Base-by-base conservation (phyloP, 2,888 invertebrate genomes). In the Oxytorus armatus region DNA sequence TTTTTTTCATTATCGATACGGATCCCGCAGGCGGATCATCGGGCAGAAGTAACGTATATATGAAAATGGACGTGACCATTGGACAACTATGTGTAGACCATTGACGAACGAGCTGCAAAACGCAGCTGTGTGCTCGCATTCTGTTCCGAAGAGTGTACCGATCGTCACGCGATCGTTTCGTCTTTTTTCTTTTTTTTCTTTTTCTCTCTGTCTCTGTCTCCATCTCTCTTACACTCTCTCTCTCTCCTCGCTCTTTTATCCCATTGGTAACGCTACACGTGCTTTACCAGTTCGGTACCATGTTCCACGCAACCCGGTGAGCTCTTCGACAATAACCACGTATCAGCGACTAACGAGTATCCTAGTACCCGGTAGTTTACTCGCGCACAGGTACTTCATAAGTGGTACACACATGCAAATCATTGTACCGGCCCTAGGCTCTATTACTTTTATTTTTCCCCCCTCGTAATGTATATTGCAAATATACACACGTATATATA, bases 301-400 rank as follows among this genome's bases (percentile, higher is more conserved):
- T n/a, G 47, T 55, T 79, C 36, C 79, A 70, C 75, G 75, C 79
- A 57, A 75, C 51, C 47, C 55, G 16, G 61, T 61, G 39, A 61
- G 59, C 77, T 57, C 74, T 49, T 65, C 57, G 79, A 80, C 77
- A 76, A 75, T 76, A 80, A 80, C 51, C 68, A 77, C 65, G 59
- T 80, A 77, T 80, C 72, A 61, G 33, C 29, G 61, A 72, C 79
- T 79, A 76, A 79, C 79, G 72, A 79, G 79, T 79, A 79, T 79
- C 44, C 79, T 59, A 65, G 44, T 79, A 76, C 65, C 72, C 79
- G 44, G 61, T 73, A 77, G 53, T 80, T 80, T 80, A 61, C 57
- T 63, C 70, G 47, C 72, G 61, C 77, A n/a, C n/a, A 61, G 47
- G 44, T 73, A 68, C 77, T 57, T 77, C 10, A 61, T 76, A 79